Conservation (phyloP, 2,113 vertebrate species). For the Pomatorhinus ruficollis region DNA sequence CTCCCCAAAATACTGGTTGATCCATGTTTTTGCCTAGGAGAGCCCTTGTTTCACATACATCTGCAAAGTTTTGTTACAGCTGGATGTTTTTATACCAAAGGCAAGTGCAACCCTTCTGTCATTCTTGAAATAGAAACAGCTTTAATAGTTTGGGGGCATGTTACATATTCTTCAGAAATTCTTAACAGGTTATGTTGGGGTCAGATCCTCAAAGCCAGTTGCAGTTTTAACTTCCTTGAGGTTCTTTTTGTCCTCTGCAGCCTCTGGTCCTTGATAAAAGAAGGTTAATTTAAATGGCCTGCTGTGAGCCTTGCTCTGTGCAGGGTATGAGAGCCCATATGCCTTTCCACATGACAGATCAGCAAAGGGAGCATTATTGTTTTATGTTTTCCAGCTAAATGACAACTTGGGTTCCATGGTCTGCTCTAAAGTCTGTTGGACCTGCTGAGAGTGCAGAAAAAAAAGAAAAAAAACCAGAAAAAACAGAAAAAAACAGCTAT, state of each 20-base stretch:
- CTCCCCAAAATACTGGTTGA: background rate
- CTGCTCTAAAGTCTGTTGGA: background rate
- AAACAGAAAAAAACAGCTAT: too few species aligned
- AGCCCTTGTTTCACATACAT: background rate
- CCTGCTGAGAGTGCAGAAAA: background rate
- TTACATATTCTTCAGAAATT: background rate
- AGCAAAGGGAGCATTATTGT: background rate
- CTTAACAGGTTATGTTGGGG: accelerated
- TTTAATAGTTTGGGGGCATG: accelerated
- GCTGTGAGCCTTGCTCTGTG: background rate
- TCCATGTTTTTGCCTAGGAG: background rate
- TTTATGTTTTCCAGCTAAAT: background rate
- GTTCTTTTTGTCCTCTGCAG: background rate
- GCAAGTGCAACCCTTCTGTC: background rate
- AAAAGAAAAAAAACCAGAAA: too few species aligned
- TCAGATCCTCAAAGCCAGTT: background rate
- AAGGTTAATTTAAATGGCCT: background rate
- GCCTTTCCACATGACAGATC: background rate
- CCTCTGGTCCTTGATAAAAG: background rate
- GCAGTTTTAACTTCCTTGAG: background rate
- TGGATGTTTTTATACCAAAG: background rate
- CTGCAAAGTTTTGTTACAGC: background rate
- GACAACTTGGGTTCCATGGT: accelerated
- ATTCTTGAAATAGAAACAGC: background rate
- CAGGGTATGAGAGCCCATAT: background rate